These are phyloP conservation scores for Craniophora ligustri DNA, from an alignment of 2,888 invertebrate genomes.

Conservation along the genomic window DNA sequence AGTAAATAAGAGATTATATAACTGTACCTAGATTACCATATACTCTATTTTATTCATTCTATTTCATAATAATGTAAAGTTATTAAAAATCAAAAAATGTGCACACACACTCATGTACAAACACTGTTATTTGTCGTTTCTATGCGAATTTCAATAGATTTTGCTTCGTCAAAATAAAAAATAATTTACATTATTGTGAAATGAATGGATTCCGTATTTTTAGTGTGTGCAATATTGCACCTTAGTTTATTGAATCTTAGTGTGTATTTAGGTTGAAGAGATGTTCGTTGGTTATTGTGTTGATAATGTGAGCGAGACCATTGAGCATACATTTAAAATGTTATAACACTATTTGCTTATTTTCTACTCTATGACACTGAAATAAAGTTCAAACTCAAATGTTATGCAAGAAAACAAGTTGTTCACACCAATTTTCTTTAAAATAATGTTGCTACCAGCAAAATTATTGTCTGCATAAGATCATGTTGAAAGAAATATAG, in stretches of 20 bases:
- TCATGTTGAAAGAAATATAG: too few relatives aligned
- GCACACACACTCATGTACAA: constrained; percentile 5
- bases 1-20: constrained; percentile 18
- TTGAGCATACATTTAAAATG: too few relatives aligned
- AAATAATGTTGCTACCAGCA: too few relatives aligned
- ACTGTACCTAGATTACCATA: constrained; percentile 18
- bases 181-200: constrained; percentile 19
- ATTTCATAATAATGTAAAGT: constrained; percentile 24
- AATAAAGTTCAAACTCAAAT: too few relatives aligned
- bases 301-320: constrained; percentile 6
- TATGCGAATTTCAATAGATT: too few relatives aligned
- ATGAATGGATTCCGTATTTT: constrained; percentile 13
- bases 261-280: background rate
- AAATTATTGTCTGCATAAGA: too few relatives aligned
- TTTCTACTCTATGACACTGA: too few relatives aligned
- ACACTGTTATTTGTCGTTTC: too few relatives aligned
- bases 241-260: background rate
- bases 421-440: too few relatives aligned
- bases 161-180: background rate
- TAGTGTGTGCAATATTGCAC: constrained; percentile 4
- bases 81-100: background rate
- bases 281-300: constrained; percentile 30
- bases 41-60: constrained; percentile 17
- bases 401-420: too few relatives aligned
- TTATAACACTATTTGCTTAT: too few relatives aligned